These are phyloP conservation scores for Antheraea mylitta DNA, from an alignment of 1,140 invertebrate genomes.

Conservation along the genomic window DNA sequence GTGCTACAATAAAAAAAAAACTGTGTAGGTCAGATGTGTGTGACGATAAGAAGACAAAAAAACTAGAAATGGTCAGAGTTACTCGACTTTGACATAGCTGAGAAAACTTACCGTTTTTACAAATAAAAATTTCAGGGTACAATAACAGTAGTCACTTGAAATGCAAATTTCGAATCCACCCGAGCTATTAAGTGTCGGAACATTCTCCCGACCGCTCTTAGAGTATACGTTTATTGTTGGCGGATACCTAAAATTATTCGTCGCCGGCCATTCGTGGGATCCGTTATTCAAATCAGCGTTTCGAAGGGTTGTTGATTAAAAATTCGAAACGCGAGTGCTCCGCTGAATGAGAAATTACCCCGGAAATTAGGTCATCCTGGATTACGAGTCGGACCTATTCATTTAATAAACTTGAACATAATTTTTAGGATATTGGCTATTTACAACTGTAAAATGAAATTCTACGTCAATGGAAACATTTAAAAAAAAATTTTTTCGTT, in stretches of 20 bases:
- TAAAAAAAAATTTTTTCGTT: no score
- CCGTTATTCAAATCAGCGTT: constrained; percentile 62
- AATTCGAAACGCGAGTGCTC: constrained; percentile 43
- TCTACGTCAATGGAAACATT: no score
- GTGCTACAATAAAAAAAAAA: no score
- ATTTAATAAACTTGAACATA: neutral
- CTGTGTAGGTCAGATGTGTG: no score
- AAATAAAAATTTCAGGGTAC: constrained; percentile 2
- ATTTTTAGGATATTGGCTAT: neutral
- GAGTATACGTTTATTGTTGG: constrained; percentile 19
- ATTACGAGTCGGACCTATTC: neutral
- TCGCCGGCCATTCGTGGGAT: constrained; percentile 16
- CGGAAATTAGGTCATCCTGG: neutral
- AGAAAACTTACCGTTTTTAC: constrained; percentile 19
- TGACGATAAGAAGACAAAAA: neutral
- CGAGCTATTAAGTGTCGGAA: constrained; percentile 5
- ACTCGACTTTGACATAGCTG: no score
- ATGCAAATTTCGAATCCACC: constrained; percentile 24
- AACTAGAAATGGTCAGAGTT: neutral
- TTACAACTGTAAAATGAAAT: neutral
- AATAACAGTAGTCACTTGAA: constrained; percentile 27
- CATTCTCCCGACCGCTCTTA: constrained; percentile 19
- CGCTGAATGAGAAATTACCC: neutral
- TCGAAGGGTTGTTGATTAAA: constrained; percentile 57
- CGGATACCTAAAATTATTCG: constrained; percentile 36